Conservation (phyloP, 2,888 invertebrate species). For the Lucinisca nassula region DNA sequence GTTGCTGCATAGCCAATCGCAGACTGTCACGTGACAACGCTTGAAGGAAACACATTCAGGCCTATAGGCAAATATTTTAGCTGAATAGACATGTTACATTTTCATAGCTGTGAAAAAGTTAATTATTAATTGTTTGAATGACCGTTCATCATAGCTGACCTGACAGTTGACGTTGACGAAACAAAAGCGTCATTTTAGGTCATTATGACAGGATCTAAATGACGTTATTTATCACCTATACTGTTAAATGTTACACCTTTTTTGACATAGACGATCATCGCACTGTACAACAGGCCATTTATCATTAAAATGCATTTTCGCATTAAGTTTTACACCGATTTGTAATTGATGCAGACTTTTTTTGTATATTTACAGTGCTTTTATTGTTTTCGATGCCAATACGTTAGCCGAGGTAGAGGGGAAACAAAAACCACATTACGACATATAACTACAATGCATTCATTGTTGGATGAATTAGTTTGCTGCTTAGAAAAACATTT, state of each 20-base stretch:
- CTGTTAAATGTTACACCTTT: background rate
- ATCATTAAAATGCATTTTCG: background rate
- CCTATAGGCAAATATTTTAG: background rate
- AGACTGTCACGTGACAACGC: background rate
- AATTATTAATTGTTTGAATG: background rate
- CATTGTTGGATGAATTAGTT: no score
- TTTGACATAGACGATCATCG: background rate
- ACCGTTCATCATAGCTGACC: background rate
- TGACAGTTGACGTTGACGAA: background rate
- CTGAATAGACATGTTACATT: background rate
- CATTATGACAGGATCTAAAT: background rate
- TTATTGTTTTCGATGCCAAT: no score
- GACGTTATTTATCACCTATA: background rate
- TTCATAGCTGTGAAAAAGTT: background rate
- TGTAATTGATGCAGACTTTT: background rate
- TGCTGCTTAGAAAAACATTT: no score
- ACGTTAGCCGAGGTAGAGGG: no score
- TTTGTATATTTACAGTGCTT: no score
- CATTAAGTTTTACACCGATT: background rate
- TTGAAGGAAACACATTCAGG: background rate
- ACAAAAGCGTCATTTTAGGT: background rate
- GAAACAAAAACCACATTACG: no score
- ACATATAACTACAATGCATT: no score
- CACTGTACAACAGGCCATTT: background rate
- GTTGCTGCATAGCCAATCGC: background rate